phyloP scores from a whole-genome alignment of 2,113 vertebrate species.

The Carassius carassius region DNA sequence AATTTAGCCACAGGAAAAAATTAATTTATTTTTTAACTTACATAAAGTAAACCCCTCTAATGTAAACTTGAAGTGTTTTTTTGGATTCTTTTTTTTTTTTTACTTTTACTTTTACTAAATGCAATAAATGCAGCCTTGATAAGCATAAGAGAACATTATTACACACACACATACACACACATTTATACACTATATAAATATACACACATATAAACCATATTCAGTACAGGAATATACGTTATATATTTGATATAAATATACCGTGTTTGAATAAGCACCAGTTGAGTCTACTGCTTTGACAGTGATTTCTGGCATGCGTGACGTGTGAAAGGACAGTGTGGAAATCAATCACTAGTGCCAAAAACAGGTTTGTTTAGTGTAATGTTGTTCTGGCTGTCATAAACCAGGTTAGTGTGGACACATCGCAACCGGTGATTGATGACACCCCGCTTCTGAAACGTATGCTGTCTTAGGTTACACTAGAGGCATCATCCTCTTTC shows the following conservation, averaged over 20 bases:
- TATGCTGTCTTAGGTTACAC: conserved; percentile 8
- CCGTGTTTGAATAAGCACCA: background rate
- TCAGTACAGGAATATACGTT: too few relatives aligned
- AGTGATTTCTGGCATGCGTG: conserved; percentile 16
- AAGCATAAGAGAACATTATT: too few relatives aligned
- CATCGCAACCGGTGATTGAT: conserved; percentile 49
- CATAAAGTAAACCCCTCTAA: too few relatives aligned
- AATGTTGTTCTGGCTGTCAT: conserved; percentile 55
- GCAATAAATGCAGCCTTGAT: too few relatives aligned
- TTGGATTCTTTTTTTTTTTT: too few relatives aligned
- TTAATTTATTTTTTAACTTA: too few relatives aligned
- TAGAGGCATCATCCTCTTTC: conserved; percentile 7
- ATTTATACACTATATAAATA: too few relatives aligned
- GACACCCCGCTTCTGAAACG: conserved; percentile 5
- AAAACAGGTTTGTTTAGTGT: conserved; percentile 48
- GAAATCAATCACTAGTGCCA: conserved; percentile 53
- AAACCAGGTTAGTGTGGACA: conserved; percentile 54
- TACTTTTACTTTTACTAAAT: too few relatives aligned
- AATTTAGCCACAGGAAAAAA: too few relatives aligned
- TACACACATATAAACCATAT: too few relatives aligned
- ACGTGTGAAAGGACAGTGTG: conserved; percentile 44
- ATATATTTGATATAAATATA: background rate
- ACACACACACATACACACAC: too few relatives aligned
- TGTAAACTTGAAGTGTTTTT: too few relatives aligned
- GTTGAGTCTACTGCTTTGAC: background rate